Evolutionary conservation across 2,888 invertebrate species (phyloP), one percentile per base, ranked within the genome.

Genomic region (Strigamia crassipes): DNA sequence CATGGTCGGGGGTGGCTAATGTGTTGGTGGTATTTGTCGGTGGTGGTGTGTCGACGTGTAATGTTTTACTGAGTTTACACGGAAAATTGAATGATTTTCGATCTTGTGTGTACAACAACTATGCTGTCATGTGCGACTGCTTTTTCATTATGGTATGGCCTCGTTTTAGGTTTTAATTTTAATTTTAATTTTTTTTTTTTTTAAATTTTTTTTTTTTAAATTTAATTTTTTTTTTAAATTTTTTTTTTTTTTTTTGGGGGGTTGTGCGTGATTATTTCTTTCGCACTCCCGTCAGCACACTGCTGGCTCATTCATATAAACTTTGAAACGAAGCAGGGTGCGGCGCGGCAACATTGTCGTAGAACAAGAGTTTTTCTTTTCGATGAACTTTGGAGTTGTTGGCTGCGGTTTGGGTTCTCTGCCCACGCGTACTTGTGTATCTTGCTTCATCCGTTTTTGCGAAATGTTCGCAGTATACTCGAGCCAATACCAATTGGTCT

Each of bases 1-100:
- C 66, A 66, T 66, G 66, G 66, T 66, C 66, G 66, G 66, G 66
- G 66, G 31, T 66, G 66, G 66, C 23, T 66, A 23, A 27, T 66
- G 66, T 66, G 66, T 66, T 66, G 66, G 66, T 66, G 66, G 66
- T 66, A 66, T 66, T 66, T 66, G 23, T 66, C 66, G 66, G 66
- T 66, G 66, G 66, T 66, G 66, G 27, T 27, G 27, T 66, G 27
- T 27, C 66, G 31, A 66, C 23, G 66, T 66, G 27, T 27, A 66
- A 66, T 66, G 27, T 66, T 66, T 66, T 66, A 66, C 66, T 66
- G 66, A 66, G 27, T 66, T 66, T 66, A 66, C 66, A 66, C 66
- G 66, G 21, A 15, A 66, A 66, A 66, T 66, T 31, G 12, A 66
- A 23, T 66, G 27, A 15, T 66, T 66, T 66, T 66, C 23, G 5